A percentile compares a stretch with the other conserved stretches of the same genome.
phyloP scores from a whole-genome alignment of 2,888 invertebrate species.

The Steinernema hermaphroditum region DNA sequence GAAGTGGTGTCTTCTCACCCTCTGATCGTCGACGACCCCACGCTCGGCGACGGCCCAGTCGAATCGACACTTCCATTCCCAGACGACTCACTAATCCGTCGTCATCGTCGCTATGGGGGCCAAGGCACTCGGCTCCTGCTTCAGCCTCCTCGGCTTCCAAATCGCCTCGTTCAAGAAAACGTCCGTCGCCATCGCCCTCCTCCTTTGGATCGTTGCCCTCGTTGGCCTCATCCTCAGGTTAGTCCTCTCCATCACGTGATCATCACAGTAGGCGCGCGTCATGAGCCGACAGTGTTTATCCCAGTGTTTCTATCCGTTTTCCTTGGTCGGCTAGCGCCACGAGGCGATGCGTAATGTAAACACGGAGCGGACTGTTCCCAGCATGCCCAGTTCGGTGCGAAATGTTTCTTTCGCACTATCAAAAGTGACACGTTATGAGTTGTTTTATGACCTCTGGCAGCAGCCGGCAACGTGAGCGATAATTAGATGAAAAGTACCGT shows the following conservation, averaged over 20 bases:
- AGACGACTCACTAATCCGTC: conserved; percentile 11
- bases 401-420: no score
- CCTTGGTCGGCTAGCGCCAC: background rate
- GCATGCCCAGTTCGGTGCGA: no score
- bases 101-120: conserved; percentile 10
- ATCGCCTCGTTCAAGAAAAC: background rate
- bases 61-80: conserved; percentile 21
- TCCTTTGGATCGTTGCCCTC: background rate
- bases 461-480: no score
- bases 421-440: no score
- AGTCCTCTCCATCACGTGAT: background rate
- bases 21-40: conserved; percentile 11
- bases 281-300: background rate
- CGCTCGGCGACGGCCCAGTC: conserved; percentile 24
- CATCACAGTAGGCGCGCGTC: background rate
- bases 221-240: conserved; percentile 14
- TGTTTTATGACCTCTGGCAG: no score
- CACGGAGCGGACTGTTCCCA: background rate
- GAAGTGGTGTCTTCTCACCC: conserved; percentile 16
- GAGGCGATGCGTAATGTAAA: background rate
- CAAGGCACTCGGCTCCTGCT: conserved; percentile 7
- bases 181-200: background rate
- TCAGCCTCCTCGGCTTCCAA: background rate
- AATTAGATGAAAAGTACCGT: no score
- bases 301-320: background rate